A percentile compares a stretch with the other conserved stretches of the same genome.
phyloP scores from a whole-genome alignment of 2,888 invertebrate species.

The Eurytoma adleriae region DNA sequence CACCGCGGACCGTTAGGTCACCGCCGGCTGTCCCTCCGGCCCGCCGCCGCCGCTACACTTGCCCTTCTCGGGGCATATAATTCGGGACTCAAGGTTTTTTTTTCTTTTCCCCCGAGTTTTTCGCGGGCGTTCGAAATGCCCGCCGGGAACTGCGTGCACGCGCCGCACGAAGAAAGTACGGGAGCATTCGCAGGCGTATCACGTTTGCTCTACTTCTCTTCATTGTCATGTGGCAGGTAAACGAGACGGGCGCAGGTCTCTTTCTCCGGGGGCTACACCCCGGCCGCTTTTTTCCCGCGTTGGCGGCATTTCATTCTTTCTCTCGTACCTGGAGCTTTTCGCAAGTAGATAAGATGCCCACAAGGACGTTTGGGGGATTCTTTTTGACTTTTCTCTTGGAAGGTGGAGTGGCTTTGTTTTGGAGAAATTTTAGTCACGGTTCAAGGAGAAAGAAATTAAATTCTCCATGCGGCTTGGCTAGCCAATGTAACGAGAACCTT shows the following conservation, averaged over 20 bases:
- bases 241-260: slow-evolving; percentile 14
- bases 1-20: slow-evolving; percentile 63
- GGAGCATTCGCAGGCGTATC: slow-evolving; percentile 56
- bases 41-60: slow-evolving; percentile 38
- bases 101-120: slow-evolving; percentile 31
- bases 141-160: not conserved
- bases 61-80: slow-evolving; percentile 41
- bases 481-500: not conserved
- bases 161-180: not conserved
- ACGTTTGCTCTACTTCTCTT: slow-evolving; percentile 62
- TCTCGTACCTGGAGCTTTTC: slow-evolving; percentile 32
- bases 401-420: not conserved
- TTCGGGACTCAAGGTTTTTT: slow-evolving; percentile 59
- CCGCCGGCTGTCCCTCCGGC: slow-evolving; percentile 12
- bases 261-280: not conserved
- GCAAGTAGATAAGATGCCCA: slow-evolving; percentile 39
- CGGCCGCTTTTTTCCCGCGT: not conserved
- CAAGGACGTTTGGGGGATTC: slow-evolving; percentile 39
- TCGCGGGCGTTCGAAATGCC: not conserved
- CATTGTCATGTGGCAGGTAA: slow-evolving; percentile 52
- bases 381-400: slow-evolving; percentile 3
- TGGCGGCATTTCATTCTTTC: slow-evolving; percentile 20
- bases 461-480: slow-evolving; percentile 1
- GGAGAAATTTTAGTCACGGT: slow-evolving; percentile 13
- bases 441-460: not conserved